Conservation (phyloP, 2,113 vertebrate species). For the Diadophis punctatus region DNA sequence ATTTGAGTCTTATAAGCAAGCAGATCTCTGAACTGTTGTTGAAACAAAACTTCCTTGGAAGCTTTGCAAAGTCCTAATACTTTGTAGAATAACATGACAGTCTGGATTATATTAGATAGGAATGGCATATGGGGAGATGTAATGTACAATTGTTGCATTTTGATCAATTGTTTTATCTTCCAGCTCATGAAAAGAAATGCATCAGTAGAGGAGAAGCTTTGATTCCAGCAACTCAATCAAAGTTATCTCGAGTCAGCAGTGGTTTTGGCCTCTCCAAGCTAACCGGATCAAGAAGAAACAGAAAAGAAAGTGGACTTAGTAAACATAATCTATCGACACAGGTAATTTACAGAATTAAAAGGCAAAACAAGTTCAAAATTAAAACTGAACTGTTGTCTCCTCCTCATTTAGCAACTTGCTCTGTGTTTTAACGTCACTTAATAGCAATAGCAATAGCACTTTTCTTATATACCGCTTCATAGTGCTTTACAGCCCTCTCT, state of each 20-base stretch:
- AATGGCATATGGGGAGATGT: too few relatives aligned
- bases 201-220: conserved; percentile 90
- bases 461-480: too few relatives aligned
- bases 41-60: background rate
- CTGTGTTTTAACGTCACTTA: background rate
- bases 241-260: conserved; percentile 94
- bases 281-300: conserved; percentile 89
- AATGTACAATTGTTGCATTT: background rate
- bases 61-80: background rate
- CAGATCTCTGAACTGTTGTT: background rate
- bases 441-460: too few relatives aligned
- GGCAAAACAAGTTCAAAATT: background rate
- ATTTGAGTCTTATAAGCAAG: background rate
- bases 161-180: conserved; percentile 13
- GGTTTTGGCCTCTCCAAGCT: conserved; percentile 97
- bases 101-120: background rate
- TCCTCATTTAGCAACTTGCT: background rate
- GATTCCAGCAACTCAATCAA: conserved; percentile 86
- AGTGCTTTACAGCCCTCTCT: too few relatives aligned
- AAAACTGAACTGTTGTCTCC: background rate
- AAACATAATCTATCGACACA: conserved; percentile 93
- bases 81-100: background rate
- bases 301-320: conserved; percentile 90
- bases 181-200: conserved; percentile 94
- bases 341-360: conserved; percentile 65